A percentile compares a stretch with the other conserved stretches of the same genome.
Conservation (phyloP, 2,797 vertebrate species). For the Propithecus perrieri region DNA sequence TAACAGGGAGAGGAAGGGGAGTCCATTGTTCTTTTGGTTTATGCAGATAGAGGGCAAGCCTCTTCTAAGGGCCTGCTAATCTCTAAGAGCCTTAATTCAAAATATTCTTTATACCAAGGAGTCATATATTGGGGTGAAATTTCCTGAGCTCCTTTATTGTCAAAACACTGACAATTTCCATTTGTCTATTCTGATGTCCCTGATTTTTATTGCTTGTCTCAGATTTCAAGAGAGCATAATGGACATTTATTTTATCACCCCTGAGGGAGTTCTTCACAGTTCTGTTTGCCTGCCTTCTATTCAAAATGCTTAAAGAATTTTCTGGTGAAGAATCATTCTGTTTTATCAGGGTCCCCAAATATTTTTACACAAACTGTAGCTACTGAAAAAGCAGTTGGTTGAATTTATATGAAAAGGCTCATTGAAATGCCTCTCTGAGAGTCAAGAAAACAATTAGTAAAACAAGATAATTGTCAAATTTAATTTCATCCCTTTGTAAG, state of each 20-base stretch:
- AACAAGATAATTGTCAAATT: constrained; percentile 19
- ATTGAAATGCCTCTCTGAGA: background rate
- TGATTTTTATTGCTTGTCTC: background rate
- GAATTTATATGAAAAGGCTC: background rate
- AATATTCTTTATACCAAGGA: background rate
- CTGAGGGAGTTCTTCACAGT: background rate
- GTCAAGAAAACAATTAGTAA: constrained; percentile 32
- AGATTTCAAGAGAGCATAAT: background rate
- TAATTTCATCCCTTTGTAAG: constrained; percentile 9
- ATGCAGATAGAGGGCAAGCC: background rate
- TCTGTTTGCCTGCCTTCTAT: background rate
- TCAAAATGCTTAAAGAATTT: constrained; percentile 38
- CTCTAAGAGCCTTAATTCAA: background rate
- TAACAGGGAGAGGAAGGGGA: background rate
- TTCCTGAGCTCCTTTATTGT: background rate
- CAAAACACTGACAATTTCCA: background rate
- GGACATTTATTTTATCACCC: constrained; percentile 14
- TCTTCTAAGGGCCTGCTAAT: background rate
- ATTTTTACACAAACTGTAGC: background rate
- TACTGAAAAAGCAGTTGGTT: background rate
- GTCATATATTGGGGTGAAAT: background rate
- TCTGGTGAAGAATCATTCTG: background rate
- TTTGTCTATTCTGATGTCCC: background rate
- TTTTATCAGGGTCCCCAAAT: background rate
- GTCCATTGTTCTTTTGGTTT: background rate